Percentiles rank a stretch among this genome's conserved stretches.
Evolutionary conservation across 2,113 vertebrate genomes (phyloP).

Genomic region (Menura novaehollandiae): DNA sequence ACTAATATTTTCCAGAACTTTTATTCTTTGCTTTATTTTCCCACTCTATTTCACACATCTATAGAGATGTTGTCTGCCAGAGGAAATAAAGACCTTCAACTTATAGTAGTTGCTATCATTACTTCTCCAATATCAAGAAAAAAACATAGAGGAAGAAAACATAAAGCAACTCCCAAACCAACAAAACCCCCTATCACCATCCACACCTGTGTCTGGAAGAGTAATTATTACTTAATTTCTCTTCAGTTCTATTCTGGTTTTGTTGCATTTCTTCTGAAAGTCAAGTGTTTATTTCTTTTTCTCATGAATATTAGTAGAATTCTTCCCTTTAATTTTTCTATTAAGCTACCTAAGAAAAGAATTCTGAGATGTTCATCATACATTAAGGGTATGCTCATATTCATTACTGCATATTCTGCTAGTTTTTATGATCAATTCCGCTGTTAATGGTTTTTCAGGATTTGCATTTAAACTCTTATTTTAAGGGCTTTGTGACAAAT

Average conservation of each 20-base stretch:
- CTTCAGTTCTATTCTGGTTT: background rate
- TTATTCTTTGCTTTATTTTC: background rate
- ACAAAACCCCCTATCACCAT: accelerated
- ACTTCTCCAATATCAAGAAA: background rate
- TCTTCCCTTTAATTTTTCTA: background rate
- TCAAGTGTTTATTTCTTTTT: background rate
- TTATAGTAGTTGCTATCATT: background rate
- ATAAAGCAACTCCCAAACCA: background rate
- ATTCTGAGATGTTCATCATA: background rate
- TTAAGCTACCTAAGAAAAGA: background rate
- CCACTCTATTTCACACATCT: background rate
- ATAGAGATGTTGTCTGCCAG: background rate
- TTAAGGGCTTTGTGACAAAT: background rate
- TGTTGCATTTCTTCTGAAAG: background rate
- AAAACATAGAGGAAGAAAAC: background rate
- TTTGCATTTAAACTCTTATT: background rate
- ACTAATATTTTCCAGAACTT: background rate
- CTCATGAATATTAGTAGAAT: background rate
- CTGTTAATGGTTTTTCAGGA: background rate
- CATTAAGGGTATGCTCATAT: background rate
- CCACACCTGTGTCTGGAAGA: background rate
- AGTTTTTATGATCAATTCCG: background rate
- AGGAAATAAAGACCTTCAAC: background rate
- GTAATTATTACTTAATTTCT: background rate
- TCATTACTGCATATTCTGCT: background rate